Percentiles rank a stretch among this genome's conserved stretches.
Conservation (phyloP, 2,113 vertebrate genomes). For the Mystacornis crossleyi region DNA sequence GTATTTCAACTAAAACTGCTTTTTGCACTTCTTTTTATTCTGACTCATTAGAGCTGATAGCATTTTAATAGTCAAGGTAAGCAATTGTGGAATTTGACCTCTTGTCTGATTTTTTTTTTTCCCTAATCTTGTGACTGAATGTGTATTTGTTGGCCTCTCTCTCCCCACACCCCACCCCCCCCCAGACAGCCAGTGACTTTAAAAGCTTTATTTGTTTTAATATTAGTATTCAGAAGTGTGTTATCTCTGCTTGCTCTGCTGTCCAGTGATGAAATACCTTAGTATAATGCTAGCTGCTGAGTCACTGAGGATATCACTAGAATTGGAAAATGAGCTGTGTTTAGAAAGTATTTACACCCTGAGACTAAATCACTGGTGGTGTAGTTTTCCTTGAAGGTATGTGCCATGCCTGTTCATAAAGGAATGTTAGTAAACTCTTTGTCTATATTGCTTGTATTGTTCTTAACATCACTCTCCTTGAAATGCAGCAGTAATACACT, state of each 20-base stretch:
- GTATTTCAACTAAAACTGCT: not conserved
- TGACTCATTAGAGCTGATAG: not conserved
- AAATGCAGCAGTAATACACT: not conserved
- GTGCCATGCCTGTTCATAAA: not conserved
- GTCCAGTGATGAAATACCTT: not conserved
- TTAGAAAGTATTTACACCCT: not conserved
- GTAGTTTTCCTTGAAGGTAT: not conserved
- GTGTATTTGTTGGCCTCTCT: not conserved
- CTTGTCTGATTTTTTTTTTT: not conserved
- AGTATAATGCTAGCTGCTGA: slow-evolving; percentile 5
- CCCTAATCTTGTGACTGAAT: accelerated
- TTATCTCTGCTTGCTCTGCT: not conserved
- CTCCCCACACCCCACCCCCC: not conserved
- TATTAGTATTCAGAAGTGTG: not conserved
- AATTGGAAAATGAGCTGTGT: not conserved
- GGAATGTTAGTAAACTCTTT: not conserved
- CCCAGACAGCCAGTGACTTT: not conserved
- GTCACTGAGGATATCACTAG: not conserved
- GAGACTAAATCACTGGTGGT: not conserved
- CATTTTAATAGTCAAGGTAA: not conserved
- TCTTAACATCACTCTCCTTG: not conserved
- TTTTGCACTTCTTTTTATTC: not conserved
- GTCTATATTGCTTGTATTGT: not conserved
- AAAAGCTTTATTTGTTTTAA: not conserved
- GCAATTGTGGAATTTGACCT: not conserved